These are phyloP conservation scores for Ormyrus nitidulus DNA, from an alignment of 2,888 invertebrate genomes.

Conservation along the genomic window DNA sequence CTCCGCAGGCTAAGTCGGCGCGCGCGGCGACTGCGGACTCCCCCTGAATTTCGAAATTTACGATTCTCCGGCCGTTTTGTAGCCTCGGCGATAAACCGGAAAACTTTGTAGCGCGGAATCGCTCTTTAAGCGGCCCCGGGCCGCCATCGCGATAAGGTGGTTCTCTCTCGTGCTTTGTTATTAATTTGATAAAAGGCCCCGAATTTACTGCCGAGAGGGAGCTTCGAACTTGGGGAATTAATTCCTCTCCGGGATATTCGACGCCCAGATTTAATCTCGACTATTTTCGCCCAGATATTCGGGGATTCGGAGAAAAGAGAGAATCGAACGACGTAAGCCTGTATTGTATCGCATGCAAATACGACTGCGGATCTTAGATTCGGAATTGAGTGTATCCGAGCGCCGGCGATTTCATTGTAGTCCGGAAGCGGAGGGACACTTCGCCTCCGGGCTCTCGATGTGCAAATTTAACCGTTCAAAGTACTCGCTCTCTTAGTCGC, in stretches of 20 bases:
- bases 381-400: too few species aligned
- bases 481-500: not conserved
- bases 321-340: too few species aligned
- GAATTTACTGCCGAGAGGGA: too few species aligned
- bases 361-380: not conserved
- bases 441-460: slow-evolving; percentile 4
- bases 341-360: not conserved
- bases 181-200: too few species aligned
- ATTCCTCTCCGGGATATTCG: not conserved
- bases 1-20: not conserved
- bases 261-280: too few species aligned
- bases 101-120: slow-evolving; percentile 45
- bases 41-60: slow-evolving; percentile 43
- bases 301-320: too few species aligned
- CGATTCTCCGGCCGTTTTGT: slow-evolving; percentile 7
- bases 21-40: slow-evolving; percentile 3
- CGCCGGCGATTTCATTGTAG: too few species aligned
- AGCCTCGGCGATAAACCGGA: too few species aligned
- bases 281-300: too few species aligned
- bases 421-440: not conserved
- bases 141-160: too few species aligned
- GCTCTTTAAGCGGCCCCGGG: not conserved
- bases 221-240: not conserved
- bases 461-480: slow-evolving; percentile 16
- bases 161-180: too few species aligned